These are phyloP conservation scores for Antennarius maculatus DNA, from an alignment of 2,797 vertebrate genomes.

Conservation along the genomic window DNA sequence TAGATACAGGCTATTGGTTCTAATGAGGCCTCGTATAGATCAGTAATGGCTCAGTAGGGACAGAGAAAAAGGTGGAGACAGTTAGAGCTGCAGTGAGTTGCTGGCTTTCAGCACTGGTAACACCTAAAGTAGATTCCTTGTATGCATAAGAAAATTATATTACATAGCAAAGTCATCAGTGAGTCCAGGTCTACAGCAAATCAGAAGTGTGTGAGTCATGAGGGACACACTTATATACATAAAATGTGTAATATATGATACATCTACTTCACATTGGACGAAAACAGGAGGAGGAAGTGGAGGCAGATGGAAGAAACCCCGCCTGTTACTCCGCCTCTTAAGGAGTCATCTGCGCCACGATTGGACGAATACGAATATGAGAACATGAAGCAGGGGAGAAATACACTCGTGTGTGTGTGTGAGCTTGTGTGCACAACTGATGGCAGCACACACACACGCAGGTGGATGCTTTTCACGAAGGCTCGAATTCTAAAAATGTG, in stretches of 20 bases:
- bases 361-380: constrained; percentile 54
- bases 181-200: background rate
- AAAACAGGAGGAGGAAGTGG: constrained; percentile 31
- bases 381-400: constrained; percentile 22
- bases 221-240: constrained; percentile 1
- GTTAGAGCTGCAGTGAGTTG: constrained; percentile 17
- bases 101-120: constrained; percentile 3
- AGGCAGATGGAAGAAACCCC: constrained; percentile 24
- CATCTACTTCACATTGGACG: constrained; percentile 40
- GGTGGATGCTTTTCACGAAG: constrained; percentile 1
- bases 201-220: constrained; percentile 1
- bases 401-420: background rate
- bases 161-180: background rate
- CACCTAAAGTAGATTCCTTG: constrained; percentile 6
- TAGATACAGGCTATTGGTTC: constrained; percentile 67
- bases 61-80: constrained; percentile 19
- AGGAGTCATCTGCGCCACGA: constrained; percentile 57
- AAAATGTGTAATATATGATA: constrained; percentile 24
- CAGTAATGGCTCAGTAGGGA: constrained; percentile 63
- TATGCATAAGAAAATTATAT: constrained; percentile 6
- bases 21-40: constrained; percentile 66
- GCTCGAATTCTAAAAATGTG: constrained; percentile 11
- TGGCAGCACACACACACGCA: background rate
- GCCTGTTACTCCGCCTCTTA: constrained; percentile 59
- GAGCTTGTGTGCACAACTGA: no score